Evolutionary conservation across 2,797 vertebrate species (phyloP).

Genomic region (Lepilemur ruficaudatus): DNA sequence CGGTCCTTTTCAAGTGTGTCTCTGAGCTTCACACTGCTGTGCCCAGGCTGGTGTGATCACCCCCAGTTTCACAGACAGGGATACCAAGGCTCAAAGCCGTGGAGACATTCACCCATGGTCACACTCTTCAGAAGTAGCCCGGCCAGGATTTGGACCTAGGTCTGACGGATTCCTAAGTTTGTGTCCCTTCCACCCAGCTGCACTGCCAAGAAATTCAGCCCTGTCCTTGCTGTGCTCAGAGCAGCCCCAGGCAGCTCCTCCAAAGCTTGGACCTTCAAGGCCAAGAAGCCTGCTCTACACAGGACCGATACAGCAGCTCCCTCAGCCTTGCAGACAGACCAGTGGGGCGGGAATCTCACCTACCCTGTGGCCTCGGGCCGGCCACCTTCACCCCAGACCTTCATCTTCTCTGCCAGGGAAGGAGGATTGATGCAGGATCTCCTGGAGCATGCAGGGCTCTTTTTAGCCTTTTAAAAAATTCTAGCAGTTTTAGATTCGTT

Average conservation of each 20-base stretch:
- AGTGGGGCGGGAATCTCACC: accelerated
- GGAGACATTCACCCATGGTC: accelerated
- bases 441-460: accelerated
- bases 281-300: neutral
- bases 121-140: neutral
- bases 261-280: no score
- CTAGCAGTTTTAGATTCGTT: neutral
- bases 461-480: neutral
- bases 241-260: neutral
- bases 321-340: neutral
- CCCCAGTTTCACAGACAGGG: neutral
- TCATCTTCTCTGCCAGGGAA: neutral
- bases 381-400: neutral
- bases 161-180: neutral
- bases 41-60: accelerated
- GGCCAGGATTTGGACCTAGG: neutral
- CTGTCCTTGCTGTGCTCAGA: neutral
- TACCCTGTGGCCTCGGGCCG: accelerated
- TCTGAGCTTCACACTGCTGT: neutral
- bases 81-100: neutral
- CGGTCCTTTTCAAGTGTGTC: neutral
- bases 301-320: no score
- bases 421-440: neutral
- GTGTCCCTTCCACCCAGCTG: neutral
- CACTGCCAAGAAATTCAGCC: neutral